A percentile compares a stretch with the other conserved stretches of the same genome.
These are phyloP conservation scores for Cinclus cinclus DNA, from an alignment of 2,113 vertebrate species.

Conservation along the genomic window DNA sequence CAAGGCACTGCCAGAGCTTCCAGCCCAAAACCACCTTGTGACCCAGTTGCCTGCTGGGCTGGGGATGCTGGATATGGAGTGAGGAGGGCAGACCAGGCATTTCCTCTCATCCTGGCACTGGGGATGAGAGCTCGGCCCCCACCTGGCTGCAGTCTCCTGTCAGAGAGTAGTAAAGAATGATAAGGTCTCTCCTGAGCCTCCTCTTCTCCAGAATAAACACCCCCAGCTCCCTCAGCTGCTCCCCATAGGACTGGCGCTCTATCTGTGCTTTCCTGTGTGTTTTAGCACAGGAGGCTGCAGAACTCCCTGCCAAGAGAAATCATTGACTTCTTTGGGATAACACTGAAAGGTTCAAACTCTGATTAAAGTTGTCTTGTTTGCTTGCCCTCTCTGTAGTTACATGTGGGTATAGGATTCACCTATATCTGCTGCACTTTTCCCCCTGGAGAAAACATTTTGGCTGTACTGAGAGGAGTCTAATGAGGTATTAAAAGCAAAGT, in stretches of 20 bases:
- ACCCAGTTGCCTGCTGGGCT: not conserved
- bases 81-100: not conserved
- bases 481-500: slow-evolving; percentile 10
- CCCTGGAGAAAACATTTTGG: not conserved
- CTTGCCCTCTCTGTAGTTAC: not conserved
- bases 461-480: not conserved
- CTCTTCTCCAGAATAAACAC: not conserved
- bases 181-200: not conserved
- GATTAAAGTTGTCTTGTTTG: not conserved
- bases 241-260: not conserved
- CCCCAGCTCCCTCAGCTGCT: not conserved
- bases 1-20: not conserved
- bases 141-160: not conserved
- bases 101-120: no score
- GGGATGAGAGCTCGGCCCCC: accelerated
- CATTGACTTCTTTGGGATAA: not conserved
- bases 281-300: not conserved
- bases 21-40: not conserved
- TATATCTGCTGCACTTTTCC: not conserved
- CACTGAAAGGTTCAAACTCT: not conserved
- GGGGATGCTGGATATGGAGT: accelerated
- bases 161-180: no score
- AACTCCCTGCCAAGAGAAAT: not conserved
- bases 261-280: not conserved
- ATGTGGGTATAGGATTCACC: not conserved